Conservation (phyloP, 2,113 vertebrate species). For the Poicephalus meyeri region DNA sequence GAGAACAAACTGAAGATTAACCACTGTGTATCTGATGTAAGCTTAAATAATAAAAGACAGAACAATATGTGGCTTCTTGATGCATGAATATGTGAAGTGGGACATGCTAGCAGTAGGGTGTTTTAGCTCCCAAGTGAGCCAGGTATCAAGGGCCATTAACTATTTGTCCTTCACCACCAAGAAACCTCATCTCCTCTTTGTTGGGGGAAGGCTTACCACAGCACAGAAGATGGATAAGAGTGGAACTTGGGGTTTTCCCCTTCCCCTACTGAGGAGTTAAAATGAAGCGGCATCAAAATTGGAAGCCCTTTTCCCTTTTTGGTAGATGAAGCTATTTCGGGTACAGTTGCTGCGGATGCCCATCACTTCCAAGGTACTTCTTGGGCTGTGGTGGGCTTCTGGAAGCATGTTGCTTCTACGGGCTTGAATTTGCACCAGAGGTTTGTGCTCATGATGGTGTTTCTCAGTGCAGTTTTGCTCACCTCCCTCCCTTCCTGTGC, state of each 20-base stretch:
- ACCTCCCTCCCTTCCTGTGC: neutral
- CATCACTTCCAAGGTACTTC: neutral
- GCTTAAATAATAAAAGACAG: neutral
- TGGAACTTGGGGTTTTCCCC: neutral
- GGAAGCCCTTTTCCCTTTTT: neutral
- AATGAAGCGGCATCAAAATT: neutral
- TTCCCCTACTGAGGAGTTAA: neutral
- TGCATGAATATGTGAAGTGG: neutral
- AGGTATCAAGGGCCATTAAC: accelerated
- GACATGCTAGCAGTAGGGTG: neutral
- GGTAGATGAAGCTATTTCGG: neutral
- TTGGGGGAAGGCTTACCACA: neutral
- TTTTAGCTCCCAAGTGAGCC: neutral
- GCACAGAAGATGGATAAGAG: neutral
- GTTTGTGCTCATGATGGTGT: neutral
- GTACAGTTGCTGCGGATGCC: neutral
- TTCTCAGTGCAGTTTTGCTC: neutral
- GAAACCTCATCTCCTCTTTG: neutral
- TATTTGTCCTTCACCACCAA: neutral
- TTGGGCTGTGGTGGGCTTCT: neutral
- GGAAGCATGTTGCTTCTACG: neutral
- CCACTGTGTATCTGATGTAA: neutral
- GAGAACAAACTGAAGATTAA: neutral
- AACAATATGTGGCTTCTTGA: neutral
- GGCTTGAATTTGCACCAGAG: neutral